Evolutionary conservation across 2,888 invertebrate species (phyloP), one percentile per base, ranked within the genome.

Genomic region (Flexamia atlantica): DNA sequence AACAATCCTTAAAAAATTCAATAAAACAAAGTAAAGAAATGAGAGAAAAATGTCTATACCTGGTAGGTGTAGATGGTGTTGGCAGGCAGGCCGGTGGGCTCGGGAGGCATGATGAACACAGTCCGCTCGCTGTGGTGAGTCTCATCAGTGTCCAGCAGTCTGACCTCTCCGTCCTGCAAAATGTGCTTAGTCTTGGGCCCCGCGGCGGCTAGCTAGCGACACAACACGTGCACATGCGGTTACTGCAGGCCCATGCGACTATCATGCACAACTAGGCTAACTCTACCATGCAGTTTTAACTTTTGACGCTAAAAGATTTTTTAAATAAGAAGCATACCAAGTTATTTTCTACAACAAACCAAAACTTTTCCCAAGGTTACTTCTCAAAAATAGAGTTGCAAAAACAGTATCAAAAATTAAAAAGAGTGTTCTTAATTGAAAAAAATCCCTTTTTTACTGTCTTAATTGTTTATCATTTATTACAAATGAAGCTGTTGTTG

Each of bases 91-190:
- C 90, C 89, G 53, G 91, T 90, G 10, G 94, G 95, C 89, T 99
- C 98, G 0, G 99, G 99, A 28, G 99, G 98, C 89, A 97, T 93
- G 86, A 99, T 97, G 89, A 98, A 98, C 85, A 99, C 98, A 17
- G 99, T 99, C 86, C 97, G 92, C 90, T 99, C 99, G 87, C 95
- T 96, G 84, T 92, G 93, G 88, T 96, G 95, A 42, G 94, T 93
- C 89, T 93, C 93, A 88, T 97, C 97, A 87, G 95, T 92, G 88
- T 98, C 98, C 53, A 99, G 92, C 86, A 99, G 91, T 86, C 93
- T 93, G 64, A 94, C 92, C 84, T 90, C 91, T 70, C 88, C 88
- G 86, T 93, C 93, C 87, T 94, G 76, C 14, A 76, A 76, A 23
- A 28, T 23, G 76, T 36, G 46, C 76, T 76, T 76, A 76, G 76